Base-by-base conservation (phyloP, 2,113 vertebrate genomes). In the Lamprologus tigripictilis region DNA sequence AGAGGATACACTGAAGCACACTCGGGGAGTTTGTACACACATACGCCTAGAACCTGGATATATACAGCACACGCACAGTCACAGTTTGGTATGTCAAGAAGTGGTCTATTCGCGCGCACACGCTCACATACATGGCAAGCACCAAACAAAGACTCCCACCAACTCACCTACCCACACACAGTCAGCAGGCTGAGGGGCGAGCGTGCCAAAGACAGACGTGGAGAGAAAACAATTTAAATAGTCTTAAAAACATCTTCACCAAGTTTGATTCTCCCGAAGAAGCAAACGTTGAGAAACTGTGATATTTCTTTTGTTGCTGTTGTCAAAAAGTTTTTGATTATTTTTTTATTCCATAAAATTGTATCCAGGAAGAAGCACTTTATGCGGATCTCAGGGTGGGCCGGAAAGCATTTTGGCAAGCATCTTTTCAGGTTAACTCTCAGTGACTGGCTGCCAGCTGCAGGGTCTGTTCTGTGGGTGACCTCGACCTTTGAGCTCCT, bases 111-210 rank as follows among this genome's bases (percentile, higher is more conserved):
- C 78, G 53, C 61, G 42, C 66, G 42, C 45, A 58, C 42, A 7
- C n/a, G 7, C 76, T 66, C 58, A n/a, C 78, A 53, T 35, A 17
- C 13, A 28, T 23, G 16, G 21, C 57, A 81, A 84, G 82, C 33
- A 51, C n/a, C 81, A 87, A 91, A 89, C 80, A 80, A 58, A 81
- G 81, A 88, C 89, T 90, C 88, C 90, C 88, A 91, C 81, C 81
- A 83, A 58, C 81, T 87, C 92, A 79, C 93, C 93, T 86, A 94
- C 86, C 71, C 86, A 88, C 87, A 82, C 94, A 84, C 89, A 92
- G 33, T 33, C 55, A 78, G 80, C 55, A 84, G 4, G 66, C 28
- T 14, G 82, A 12, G 9, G 83, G 82, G 35, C 7, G 76, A 89
- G 55, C 42, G 55, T 80, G 81, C 83, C 37, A 53, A 57, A 85